A percentile compares a stretch with the other conserved stretches of the same genome.
Evolutionary conservation across 1,140 invertebrate genomes (phyloP).

Genomic region (Coenobita brevimanus): DNA sequence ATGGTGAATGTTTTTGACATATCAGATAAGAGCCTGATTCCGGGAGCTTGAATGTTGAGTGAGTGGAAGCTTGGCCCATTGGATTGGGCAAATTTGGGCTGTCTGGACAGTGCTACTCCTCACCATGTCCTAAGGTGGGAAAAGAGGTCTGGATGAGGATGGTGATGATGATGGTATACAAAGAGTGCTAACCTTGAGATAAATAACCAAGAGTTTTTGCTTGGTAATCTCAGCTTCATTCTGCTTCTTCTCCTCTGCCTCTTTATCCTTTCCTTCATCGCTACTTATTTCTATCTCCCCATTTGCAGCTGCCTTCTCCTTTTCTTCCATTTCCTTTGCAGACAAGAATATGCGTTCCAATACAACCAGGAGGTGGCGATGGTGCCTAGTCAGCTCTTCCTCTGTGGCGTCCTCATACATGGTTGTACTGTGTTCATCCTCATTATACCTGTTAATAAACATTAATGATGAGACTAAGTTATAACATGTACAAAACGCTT

Average conservation of each 20-base stretch:
- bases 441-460: constrained; percentile 47
- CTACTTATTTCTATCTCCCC: constrained; percentile 72
- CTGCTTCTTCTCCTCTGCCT: constrained; percentile 70
- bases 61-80: no score
- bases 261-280: constrained; percentile 59
- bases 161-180: background rate
- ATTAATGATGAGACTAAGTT: no score
- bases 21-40: no score
- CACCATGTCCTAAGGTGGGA: no score
- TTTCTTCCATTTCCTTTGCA: constrained; percentile 76
- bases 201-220: constrained; percentile 71
- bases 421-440: constrained; percentile 64
- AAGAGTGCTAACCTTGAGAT: constrained; percentile 74
- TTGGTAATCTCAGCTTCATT: constrained; percentile 72
- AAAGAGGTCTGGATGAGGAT: no score
- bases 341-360: constrained; percentile 60
- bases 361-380: constrained; percentile 48
- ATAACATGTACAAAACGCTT: no score
- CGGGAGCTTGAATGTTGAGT: no score
- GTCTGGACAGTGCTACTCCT: no score
- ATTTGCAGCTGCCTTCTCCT: constrained; percentile 77
- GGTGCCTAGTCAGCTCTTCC: constrained; percentile 71
- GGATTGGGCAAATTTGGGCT: no score
- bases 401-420: constrained; percentile 71
- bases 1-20: no score